These are phyloP conservation scores for Propithecus perrieri DNA, from an alignment of 2,797 vertebrate genomes.

Conservation along the genomic window DNA sequence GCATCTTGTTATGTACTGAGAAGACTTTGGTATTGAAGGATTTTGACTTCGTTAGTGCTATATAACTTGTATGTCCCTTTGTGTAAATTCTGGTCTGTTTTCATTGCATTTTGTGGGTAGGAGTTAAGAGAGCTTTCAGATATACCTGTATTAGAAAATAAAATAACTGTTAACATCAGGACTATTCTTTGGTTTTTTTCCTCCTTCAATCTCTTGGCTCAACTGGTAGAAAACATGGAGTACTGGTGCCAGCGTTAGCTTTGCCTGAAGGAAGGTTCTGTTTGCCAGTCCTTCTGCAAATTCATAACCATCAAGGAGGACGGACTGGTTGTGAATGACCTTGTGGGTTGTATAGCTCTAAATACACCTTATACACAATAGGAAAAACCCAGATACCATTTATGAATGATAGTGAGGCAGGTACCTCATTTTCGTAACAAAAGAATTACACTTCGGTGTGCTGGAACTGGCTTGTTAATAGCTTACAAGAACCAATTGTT, in stretches of 20 bases:
- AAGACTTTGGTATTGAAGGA: background rate
- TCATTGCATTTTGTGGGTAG: background rate
- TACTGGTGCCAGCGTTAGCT: background rate
- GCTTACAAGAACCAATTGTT: background rate
- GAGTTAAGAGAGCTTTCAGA: background rate
- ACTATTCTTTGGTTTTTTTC: background rate
- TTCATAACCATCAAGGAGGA: background rate
- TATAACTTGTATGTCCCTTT: background rate
- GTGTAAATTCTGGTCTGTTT: background rate
- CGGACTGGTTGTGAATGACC: background rate
- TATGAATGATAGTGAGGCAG: background rate
- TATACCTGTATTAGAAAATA: background rate
- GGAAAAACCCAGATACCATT: background rate
- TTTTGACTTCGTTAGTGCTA: background rate
- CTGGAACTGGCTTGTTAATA: background rate
- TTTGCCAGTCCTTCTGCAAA: background rate
- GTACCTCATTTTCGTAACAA: background rate
- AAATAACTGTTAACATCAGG: background rate
- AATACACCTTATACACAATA: background rate
- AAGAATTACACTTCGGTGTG: background rate
- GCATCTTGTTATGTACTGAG: background rate
- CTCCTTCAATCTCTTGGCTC: background rate
- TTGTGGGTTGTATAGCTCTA: background rate
- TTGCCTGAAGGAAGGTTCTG: background rate
- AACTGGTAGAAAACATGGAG: background rate